phyloP scores from a whole-genome alignment of 2,113 vertebrate genomes.

The Macrotis lagotis region DNA sequence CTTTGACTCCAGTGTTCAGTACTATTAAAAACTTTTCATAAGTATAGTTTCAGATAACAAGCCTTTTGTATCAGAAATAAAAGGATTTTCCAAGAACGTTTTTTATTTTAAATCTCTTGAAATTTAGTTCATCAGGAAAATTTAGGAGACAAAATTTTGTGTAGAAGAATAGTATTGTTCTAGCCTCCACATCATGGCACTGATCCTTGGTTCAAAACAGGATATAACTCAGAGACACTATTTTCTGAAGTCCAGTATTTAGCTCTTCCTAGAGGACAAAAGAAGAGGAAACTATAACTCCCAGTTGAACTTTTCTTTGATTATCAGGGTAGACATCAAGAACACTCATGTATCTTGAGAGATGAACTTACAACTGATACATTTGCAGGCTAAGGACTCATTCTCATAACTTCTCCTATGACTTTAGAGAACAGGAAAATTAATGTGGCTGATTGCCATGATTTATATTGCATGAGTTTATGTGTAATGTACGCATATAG shows the following conservation, averaged over 20 bases:
- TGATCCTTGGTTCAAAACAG: not conserved
- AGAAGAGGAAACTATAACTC: not conserved
- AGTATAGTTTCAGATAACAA: too few relatives aligned
- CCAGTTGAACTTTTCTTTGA: not conserved
- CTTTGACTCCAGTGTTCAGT: too few relatives aligned
- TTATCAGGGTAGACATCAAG: not conserved
- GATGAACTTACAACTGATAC: not conserved
- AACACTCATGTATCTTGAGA: not conserved
- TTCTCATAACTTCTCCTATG: not conserved
- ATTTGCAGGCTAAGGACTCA: too few relatives aligned
- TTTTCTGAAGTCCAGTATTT: not conserved
- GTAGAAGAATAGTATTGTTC: not conserved
- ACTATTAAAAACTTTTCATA: too few relatives aligned
- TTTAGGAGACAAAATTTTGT: not conserved
- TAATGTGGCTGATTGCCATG: not conserved
- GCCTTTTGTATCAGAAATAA: too few relatives aligned
- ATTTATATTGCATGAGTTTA: too few relatives aligned
- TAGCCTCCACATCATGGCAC: not conserved
- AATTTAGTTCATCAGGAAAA: not conserved
- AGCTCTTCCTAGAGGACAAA: not conserved
- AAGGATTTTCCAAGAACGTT: too few relatives aligned
- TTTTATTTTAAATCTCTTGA: not conserved
- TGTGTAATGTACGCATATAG: too few relatives aligned
- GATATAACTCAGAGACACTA: not conserved
- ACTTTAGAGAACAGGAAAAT: not conserved